These are phyloP conservation scores for Hydropsyche betteni DNA, from an alignment of 2,888 invertebrate species.

Conservation along the genomic window DNA sequence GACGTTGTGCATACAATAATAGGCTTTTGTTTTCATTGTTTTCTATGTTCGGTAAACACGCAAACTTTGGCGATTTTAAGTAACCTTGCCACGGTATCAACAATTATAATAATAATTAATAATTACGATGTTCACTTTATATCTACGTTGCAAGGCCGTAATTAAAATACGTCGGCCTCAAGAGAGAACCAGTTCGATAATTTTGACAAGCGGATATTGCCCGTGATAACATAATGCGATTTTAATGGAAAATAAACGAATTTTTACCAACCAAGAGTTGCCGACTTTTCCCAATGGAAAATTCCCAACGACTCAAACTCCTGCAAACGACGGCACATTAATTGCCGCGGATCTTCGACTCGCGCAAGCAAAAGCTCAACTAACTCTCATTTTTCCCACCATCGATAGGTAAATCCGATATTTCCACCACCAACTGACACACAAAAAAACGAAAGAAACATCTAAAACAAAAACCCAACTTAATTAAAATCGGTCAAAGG, in stretches of 20 bases:
- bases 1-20: slow-evolving; percentile 23
- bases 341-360: slow-evolving; percentile 36
- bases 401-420: not conserved
- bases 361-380: slow-evolving; percentile 22
- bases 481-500: slow-evolving; percentile 12
- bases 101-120: too few relatives aligned
- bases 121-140: too few relatives aligned
- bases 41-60: not conserved
- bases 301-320: not conserved
- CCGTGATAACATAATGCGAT: slow-evolving; percentile 12
- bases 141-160: too few relatives aligned
- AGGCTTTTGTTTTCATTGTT: slow-evolving; percentile 28
- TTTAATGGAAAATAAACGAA: slow-evolving; percentile 15
- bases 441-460: too few relatives aligned
- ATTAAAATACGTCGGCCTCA: too few relatives aligned
- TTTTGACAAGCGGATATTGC: slow-evolving; percentile 15
- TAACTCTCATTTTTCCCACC: slow-evolving; percentile 5
- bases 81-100: not conserved
- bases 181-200: too few relatives aligned
- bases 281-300: too few relatives aligned
- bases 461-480: not conserved
- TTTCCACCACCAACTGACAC: too few relatives aligned
- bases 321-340: slow-evolving; percentile 45
- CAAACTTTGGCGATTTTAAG: slow-evolving; percentile 4
- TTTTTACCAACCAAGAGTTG: too few relatives aligned